Conservation (phyloP, 2,113 vertebrate genomes). For the Tauraco erythrolophus region DNA sequence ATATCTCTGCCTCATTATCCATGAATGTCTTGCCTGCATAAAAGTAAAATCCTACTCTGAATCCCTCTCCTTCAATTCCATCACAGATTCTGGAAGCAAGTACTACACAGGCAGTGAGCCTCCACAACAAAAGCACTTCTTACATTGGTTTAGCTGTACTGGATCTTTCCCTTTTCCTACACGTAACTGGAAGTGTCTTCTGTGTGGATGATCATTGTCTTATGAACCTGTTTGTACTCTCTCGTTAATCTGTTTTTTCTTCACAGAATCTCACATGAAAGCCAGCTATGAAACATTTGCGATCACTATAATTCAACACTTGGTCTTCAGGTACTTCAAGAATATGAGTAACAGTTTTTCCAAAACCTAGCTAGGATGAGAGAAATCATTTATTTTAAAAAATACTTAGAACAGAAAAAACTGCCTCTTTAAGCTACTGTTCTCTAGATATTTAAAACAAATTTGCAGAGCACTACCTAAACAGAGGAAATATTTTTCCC, state of each 20-base stretch:
- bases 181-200: background rate
- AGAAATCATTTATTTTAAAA: no score
- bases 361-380: background rate
- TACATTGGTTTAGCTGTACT: background rate
- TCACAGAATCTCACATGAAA: background rate
- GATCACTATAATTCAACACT: background rate
- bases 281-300: background rate
- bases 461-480: background rate
- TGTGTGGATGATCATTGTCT: background rate
- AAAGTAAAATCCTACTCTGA: background rate
- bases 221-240: background rate
- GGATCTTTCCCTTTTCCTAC: background rate
- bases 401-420: background rate
- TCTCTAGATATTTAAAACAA: background rate
- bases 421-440: background rate
- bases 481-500: background rate
- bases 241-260: background rate
- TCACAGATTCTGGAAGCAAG: background rate
- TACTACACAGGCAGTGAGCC: background rate
- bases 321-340: background rate
- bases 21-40: background rate
- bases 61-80: background rate
- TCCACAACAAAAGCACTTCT: background rate
- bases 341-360: background rate
- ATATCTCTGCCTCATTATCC: background rate